These are phyloP conservation scores for Beaufortia kweichowensis DNA, from an alignment of 2,113 vertebrate species.

Conservation along the genomic window DNA sequence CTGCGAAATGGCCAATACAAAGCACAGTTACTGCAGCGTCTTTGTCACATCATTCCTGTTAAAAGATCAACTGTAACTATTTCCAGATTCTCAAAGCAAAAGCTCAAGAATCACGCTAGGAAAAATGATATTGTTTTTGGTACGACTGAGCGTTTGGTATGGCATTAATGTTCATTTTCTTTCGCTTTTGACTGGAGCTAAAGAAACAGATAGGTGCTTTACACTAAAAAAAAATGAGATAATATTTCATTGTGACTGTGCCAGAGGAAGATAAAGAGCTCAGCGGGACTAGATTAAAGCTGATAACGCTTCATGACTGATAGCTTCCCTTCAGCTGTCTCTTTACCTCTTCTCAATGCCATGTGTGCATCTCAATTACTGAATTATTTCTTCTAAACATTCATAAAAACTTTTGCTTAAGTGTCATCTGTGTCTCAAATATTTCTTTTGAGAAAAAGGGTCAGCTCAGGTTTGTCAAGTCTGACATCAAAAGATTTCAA, in stretches of 20 bases:
- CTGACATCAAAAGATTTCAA: no score
- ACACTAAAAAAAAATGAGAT: conserved; percentile 15
- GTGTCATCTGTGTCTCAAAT: no score
- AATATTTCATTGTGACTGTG: conserved; percentile 12
- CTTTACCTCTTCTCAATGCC: neutral
- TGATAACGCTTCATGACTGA: conserved; percentile 18
- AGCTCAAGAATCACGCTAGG: neutral
- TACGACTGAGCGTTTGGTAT: neutral
- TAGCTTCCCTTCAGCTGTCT: conserved; percentile 8
- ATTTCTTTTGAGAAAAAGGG: no score
- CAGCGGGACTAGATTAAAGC: conserved; percentile 36
- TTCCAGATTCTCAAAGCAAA: neutral
- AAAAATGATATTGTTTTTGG: neutral
- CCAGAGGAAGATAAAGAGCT: conserved; percentile 23
- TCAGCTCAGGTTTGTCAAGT: no score
- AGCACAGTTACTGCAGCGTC: neutral
- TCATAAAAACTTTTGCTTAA: no score
- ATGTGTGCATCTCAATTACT: neutral
- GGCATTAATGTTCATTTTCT: neutral
- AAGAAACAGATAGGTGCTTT: neutral
- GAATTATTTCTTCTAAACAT: no score
- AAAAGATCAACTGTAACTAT: conserved; percentile 13
- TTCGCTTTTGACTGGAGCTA: neutral
- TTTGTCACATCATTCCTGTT: conserved; percentile 4
- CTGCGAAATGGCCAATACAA: conserved; percentile 14